A percentile compares a stretch with the other conserved stretches of the same genome.
phyloP scores from a whole-genome alignment of 2,888 invertebrate species.

The Chirona hameri region DNA sequence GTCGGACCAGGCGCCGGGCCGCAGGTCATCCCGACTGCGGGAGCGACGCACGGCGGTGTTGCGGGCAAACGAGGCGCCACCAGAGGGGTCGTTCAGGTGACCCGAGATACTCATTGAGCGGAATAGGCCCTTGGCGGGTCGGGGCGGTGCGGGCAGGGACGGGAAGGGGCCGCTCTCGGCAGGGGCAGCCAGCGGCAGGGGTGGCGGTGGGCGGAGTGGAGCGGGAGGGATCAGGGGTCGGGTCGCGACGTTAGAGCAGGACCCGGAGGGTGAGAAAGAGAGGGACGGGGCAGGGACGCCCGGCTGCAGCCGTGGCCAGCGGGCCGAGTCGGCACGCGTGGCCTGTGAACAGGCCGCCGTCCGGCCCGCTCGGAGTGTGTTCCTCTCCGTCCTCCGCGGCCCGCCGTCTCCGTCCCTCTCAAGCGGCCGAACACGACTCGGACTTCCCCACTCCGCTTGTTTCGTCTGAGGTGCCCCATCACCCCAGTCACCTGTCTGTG shows the following conservation, averaged over 20 bases:
- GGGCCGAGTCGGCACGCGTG: background rate
- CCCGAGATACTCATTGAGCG: slow-evolving; percentile 6
- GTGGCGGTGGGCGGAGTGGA: background rate
- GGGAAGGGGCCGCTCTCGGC: background rate
- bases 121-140: background rate
- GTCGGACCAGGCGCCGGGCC: background rate
- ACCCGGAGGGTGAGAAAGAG: too few species aligned
- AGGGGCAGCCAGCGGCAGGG: background rate
- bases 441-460: background rate
- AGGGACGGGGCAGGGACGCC: too few species aligned
- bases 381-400: background rate
- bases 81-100: background rate
- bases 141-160: background rate
- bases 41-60: background rate
- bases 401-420: background rate
- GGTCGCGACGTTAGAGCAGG: too few species aligned
- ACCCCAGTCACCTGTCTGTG: background rate
- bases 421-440: background rate
- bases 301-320: background rate
- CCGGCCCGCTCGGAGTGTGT: background rate
- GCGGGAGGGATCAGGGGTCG: background rate
- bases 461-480: background rate
- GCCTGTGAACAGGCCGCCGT: background rate
- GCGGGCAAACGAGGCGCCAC: background rate
- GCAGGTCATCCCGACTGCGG: background rate